phyloP scores from a whole-genome alignment of 2,888 invertebrate genomes.

The Drosophila sordidapex region DNA sequence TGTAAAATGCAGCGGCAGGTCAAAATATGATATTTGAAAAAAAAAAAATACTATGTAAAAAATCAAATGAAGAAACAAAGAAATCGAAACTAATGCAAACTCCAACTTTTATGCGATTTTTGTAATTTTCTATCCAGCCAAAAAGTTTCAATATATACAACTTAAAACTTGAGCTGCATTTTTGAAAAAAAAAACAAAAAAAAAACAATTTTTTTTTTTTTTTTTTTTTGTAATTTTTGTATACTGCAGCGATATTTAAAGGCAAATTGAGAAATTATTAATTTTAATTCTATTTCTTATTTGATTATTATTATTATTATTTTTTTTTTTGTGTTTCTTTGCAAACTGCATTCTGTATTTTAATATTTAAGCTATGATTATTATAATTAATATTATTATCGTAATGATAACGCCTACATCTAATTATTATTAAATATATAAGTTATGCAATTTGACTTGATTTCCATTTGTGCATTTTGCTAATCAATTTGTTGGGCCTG shows the following conservation, averaged over 20 bases:
- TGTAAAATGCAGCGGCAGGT: slow-evolving; percentile 52
- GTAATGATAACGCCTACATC: slow-evolving; percentile 44
- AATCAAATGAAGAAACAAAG: slow-evolving; percentile 3
- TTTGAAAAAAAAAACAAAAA: not conserved
- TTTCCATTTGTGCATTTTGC: slow-evolving; percentile 43
- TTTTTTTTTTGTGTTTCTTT: slow-evolving; percentile 48
- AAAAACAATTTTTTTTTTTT: not conserved
- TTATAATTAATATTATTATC: slow-evolving; percentile 52
- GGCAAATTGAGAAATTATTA: slow-evolving; percentile 27
- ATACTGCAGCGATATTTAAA: slow-evolving; percentile 7
- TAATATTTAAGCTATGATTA: slow-evolving; percentile 72
- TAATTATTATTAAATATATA: slow-evolving; percentile 78
- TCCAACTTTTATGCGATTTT: slow-evolving; percentile 58
- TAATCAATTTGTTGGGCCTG: slow-evolving; percentile 20
- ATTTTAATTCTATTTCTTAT: slow-evolving; percentile 11
- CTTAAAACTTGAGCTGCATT: slow-evolving; percentile 23
- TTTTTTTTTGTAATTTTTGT: slow-evolving; percentile 8
- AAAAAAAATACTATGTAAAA: slow-evolving; percentile 6
- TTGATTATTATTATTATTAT: slow-evolving; percentile 4
- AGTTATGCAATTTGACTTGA: slow-evolving; percentile 65
- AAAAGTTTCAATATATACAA: slow-evolving; percentile 13
- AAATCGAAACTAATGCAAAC: slow-evolving; percentile 16
- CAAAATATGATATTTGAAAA: slow-evolving; percentile 27
- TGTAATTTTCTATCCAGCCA: slow-evolving; percentile 71
- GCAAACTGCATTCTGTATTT: slow-evolving; percentile 77